Evolutionary conservation across 1,140 invertebrate genomes (phyloP).

Genomic region (Drosophila micromelanica): DNA sequence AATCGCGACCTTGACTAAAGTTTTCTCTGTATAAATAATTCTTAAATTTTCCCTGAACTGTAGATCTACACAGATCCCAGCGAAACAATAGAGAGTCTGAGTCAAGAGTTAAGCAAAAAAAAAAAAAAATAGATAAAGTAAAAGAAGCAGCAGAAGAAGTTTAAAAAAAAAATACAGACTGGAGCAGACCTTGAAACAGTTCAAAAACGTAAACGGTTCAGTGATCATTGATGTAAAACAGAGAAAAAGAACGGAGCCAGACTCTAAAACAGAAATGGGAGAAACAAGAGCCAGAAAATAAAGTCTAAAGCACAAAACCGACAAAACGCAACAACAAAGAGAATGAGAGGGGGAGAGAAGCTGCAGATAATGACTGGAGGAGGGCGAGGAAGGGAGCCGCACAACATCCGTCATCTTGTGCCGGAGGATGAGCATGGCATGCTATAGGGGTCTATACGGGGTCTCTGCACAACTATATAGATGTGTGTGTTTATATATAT

Average conservation of each 20-base stretch:
- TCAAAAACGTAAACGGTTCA: conserved; percentile 84
- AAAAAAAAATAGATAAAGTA: conserved; percentile 7
- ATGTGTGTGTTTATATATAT: not conserved
- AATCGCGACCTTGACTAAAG: too few relatives aligned
- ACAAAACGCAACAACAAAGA: not conserved
- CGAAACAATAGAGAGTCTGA: conserved; percentile 23
- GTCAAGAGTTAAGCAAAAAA: not conserved
- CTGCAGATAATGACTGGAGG: conserved; percentile 22
- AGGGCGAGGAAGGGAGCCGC: conserved; percentile 28
- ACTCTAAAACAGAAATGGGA: conserved; percentile 40
- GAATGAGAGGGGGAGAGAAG: conserved; percentile 7
- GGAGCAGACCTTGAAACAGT: conserved; percentile 83
- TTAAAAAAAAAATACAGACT: conserved; percentile 24
- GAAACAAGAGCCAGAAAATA: conserved; percentile 35
- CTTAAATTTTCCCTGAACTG: too few relatives aligned
- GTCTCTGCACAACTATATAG: not conserved
- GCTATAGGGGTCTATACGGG: conserved; percentile 39
- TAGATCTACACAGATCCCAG: too few relatives aligned
- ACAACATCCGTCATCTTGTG: conserved; percentile 77
- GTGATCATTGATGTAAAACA: conserved; percentile 83
- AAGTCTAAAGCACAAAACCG: conserved; percentile 4
- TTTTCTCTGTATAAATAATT: too few relatives aligned
- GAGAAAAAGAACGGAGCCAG: conserved; percentile 29
- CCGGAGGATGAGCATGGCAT: conserved; percentile 54
- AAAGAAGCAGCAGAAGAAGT: conserved; percentile 14